Base-by-base conservation (phyloP, 23 tunicate genomes). In the Phallusia fumigata region DNA sequence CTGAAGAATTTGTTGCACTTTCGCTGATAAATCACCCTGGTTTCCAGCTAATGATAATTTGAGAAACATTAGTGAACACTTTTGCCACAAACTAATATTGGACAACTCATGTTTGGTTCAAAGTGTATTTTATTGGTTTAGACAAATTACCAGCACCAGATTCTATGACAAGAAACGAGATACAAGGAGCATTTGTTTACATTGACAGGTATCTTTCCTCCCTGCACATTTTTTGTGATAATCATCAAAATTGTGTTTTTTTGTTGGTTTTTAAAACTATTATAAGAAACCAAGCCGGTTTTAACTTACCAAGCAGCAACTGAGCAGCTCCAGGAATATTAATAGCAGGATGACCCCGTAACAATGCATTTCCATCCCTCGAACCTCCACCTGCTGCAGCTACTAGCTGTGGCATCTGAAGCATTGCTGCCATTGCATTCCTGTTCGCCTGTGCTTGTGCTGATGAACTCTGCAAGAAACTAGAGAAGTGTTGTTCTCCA, bases 371-470 rank as follows among this genome's bases (percentile, higher is more conserved):
- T 32, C 85, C 88, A 12, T 82, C 86, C 32, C 58, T 84, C 51
- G 75, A 81, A 19, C 81, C n/a, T 35, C 85, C 88, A 28, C 85
- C 94, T 18, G 88, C 85, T 13, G 80, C 80, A 18, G 94, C 88
- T 2, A 84, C 83, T 15, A 88, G 82, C 36, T 94, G 98, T 6
- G 93, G 98, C 98, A 94, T 94, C 58, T 87, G 93, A 81, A 94
- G 47, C 98, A 94, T 94, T 35, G 98, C 98, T 33, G 91, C 98
- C 88, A 94, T 84, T 18, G 98, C 98, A 76, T 94, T 94, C n/a
- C 91, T 82, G 74, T 94, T 94, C 31, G 98, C 98, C 74, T 94
- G 98, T 0, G 86, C 80, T 79, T 94, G 98, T 34, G 97, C 97
- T 19, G 91, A 81, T 18, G 91, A 81, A 58, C 69, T 21, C 81